Conservation (phyloP, 1,140 invertebrate species). For the Brachionus koreanus region DNA sequence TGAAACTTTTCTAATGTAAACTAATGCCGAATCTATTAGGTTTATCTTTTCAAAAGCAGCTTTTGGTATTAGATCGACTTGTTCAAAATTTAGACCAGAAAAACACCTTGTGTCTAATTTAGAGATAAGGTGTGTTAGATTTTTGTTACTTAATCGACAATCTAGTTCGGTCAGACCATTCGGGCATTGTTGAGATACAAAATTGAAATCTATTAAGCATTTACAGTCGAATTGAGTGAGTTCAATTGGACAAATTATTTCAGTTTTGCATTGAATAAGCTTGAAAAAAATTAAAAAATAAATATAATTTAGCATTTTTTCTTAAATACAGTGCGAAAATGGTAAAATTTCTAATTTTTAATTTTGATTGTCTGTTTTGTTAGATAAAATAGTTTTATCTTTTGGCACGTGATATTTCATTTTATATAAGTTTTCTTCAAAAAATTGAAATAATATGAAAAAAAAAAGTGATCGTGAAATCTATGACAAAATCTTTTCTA, state of each 20-base stretch:
- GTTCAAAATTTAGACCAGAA: neutral
- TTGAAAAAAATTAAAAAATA: neutral
- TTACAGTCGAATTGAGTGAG: neutral
- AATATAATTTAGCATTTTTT: neutral
- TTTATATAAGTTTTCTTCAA: neutral
- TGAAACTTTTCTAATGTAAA: neutral
- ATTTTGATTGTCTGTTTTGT: neutral
- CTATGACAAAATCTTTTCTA: too few relatives aligned
- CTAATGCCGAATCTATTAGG: neutral
- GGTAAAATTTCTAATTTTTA: neutral
- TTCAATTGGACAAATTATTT: neutral
- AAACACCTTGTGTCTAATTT: neutral
- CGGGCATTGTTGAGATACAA: neutral
- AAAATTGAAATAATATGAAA: too few relatives aligned
- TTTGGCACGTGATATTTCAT: neutral
- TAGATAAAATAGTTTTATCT: neutral
- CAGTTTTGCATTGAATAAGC: neutral
- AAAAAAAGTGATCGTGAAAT: too few relatives aligned
- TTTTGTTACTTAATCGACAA: neutral
- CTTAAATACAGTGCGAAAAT: neutral
- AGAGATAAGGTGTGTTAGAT: neutral
- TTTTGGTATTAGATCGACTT: neutral
- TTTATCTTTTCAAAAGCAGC: neutral
- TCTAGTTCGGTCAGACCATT: neutral
- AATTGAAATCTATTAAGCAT: neutral